Base-by-base conservation (phyloP, 37 sponge, comb jelly and placozoan genomes). In the Aplysina aerophoba region DNA sequence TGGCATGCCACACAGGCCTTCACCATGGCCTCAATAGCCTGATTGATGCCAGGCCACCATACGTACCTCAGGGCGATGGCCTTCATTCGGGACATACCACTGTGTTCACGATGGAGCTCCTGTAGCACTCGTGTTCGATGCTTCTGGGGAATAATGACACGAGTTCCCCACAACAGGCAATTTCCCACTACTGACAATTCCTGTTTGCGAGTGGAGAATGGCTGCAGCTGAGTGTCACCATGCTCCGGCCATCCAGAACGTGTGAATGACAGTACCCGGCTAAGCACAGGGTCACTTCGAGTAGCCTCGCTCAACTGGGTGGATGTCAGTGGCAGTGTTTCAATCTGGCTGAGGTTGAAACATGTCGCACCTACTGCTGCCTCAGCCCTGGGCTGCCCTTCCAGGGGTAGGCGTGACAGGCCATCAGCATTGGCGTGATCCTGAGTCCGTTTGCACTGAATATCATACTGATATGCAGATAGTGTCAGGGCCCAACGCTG, bases 31-130 rank as follows among this genome's bases (percentile, higher is more conserved):
- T 88, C 88, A 21, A 88, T 73, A 25, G 82, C 63, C 33, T 63
- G 0, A 40, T 88, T 84, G 0, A 88, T 73, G 57, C 79, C 64
- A 4, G 61, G 75, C 88, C 83, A 88, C 83, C 88, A 88, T 3
- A 68, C 83, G 73, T 72, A 50, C 15, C 35, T 30, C 6, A 79
- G 36, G 36, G 79, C 84, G 15, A 88, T 15, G 12, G 81, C 59
- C 33, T 80, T 80, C 81, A 80, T 80, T 5, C 35, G 56, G 13
- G 35, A n/a, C 59, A 80, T 80, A 8, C 81, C 81, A 14, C 58
- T 13, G 35, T 55, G 81, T 54, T 55, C 81, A n/a, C 61, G 34
- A 24, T 80, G 81, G 12, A 80, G 59, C 20, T 55, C 61, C 15
- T 31, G 17, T 21, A 80, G 35, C 31, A 80, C 28, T 13, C 11